Evolutionary conservation across 35 echinoderm and acorn worm species (phyloP).

Genomic region (Acanthaster planci): DNA sequence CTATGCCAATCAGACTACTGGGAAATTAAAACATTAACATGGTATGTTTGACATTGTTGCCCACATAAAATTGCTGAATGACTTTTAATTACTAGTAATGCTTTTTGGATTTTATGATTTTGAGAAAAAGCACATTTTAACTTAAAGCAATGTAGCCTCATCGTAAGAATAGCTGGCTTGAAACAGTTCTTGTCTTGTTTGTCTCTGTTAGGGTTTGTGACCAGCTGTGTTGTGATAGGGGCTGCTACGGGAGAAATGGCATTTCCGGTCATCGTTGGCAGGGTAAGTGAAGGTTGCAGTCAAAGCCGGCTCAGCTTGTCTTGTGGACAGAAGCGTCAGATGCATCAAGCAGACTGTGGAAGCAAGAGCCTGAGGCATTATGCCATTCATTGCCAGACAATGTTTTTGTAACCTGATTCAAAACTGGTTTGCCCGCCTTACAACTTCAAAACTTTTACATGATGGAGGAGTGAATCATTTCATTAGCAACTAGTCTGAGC

Average conservation of each 20-base stretch:
- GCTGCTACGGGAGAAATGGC: conserved; percentile 96
- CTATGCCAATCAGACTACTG: no score
- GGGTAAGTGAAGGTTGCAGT: conserved; percentile 57
- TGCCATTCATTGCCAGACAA: neutral
- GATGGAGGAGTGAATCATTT: neutral
- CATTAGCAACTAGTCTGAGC: neutral
- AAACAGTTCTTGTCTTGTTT: no score
- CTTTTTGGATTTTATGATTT: no score
- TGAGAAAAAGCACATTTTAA: no score
- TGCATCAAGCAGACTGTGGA: neutral
- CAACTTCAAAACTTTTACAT: neutral
- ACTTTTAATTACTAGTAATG: no score
- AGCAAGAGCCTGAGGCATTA: neutral
- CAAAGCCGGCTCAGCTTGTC: neutral
- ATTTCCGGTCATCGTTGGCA: conserved; percentile 90
- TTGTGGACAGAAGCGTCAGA: neutral
- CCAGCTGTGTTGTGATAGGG: conserved; percentile 91
- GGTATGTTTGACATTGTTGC: no score
- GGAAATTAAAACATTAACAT: no score
- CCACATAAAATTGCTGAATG: no score
- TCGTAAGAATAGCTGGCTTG: no score
- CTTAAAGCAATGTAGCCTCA: no score
- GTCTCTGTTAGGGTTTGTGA: conserved; percentile 82
- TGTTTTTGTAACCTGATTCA: neutral
- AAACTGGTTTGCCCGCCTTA: neutral